These are phyloP conservation scores for Busarellus nigricollis DNA, from an alignment of 2,797 vertebrate genomes.

Conservation along the genomic window DNA sequence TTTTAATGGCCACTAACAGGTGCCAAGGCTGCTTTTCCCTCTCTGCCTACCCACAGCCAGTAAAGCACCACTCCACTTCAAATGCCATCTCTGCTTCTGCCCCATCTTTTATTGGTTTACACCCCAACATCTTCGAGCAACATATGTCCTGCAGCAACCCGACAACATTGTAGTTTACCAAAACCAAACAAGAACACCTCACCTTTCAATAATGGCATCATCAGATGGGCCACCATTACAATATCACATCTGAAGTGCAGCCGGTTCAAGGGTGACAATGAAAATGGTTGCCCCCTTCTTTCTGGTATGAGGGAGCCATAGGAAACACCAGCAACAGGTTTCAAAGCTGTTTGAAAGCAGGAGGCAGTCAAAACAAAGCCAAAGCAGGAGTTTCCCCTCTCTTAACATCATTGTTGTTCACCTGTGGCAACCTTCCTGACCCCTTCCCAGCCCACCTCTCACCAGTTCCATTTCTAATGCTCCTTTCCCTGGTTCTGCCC, in stretches of 20 bases:
- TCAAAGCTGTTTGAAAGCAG: constrained; percentile 1
- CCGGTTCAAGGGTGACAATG: not conserved
- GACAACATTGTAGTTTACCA: not conserved
- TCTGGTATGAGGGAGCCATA: not conserved
- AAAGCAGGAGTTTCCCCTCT: not conserved
- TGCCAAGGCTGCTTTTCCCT: constrained; percentile 65
- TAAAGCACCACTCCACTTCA: not conserved
- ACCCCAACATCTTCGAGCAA: not conserved
- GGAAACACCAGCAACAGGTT: not conserved
- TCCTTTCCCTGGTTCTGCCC: not conserved
- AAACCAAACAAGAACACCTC: not conserved
- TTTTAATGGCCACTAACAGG: constrained; percentile 75
- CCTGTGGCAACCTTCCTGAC: not conserved
- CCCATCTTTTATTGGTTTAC: not conserved
- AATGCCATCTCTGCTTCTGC: not conserved
- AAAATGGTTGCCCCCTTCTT: not conserved
- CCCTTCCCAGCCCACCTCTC: not conserved
- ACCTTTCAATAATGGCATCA: not conserved
- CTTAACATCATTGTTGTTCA: not conserved
- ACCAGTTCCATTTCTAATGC: not conserved
- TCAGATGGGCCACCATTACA: too few relatives aligned
- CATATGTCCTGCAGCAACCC: not conserved
- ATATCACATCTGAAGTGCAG: not conserved
- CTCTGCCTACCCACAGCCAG: not conserved
- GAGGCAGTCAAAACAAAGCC: not conserved